Evolutionary conservation across 2,888 invertebrate species (phyloP).

Genomic region (Omphaloscelis lunosa): DNA sequence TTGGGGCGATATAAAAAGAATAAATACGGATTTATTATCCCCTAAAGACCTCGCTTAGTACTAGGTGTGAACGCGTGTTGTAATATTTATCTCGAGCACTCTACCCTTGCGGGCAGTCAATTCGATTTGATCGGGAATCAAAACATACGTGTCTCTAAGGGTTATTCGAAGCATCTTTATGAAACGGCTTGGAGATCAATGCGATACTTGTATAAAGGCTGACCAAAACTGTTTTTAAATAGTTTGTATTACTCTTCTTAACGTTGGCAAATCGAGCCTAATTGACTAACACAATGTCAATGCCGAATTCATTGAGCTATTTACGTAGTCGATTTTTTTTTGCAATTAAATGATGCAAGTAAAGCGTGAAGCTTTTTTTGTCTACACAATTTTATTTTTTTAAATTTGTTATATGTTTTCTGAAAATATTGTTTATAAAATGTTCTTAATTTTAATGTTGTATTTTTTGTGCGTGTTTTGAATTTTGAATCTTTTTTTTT

Average conservation of each 20-base stretch:
- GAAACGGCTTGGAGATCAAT: conserved; percentile 5
- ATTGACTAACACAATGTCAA: not conserved
- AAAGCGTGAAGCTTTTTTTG: too few relatives aligned
- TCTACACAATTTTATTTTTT: too few relatives aligned
- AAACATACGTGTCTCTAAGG: conserved; percentile 82
- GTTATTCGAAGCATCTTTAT: conserved; percentile 56
- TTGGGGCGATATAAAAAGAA: conserved; percentile 88
- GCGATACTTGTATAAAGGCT: not conserved
- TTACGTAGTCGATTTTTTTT: not conserved
- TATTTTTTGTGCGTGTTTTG: too few relatives aligned
- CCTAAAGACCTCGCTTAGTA: conserved; percentile 87
- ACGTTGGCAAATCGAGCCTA: not conserved
- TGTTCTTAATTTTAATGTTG: too few relatives aligned
- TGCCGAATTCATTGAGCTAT: not conserved
- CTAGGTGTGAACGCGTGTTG: conserved; percentile 88
- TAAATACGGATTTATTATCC: conserved; percentile 91
- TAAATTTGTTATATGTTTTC: too few relatives aligned
- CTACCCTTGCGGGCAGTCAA: conserved; percentile 84
- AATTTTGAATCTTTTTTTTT: too few relatives aligned
- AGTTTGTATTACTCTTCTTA: not conserved
- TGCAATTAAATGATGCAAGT: not conserved
- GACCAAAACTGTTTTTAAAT: not conserved
- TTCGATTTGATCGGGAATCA: conserved; percentile 85
- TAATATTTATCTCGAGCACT: conserved; percentile 85
- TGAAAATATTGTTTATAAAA: too few relatives aligned